Evolutionary conservation across 2,888 invertebrate genomes (phyloP).

Genomic region (Venusia cambrica): DNA sequence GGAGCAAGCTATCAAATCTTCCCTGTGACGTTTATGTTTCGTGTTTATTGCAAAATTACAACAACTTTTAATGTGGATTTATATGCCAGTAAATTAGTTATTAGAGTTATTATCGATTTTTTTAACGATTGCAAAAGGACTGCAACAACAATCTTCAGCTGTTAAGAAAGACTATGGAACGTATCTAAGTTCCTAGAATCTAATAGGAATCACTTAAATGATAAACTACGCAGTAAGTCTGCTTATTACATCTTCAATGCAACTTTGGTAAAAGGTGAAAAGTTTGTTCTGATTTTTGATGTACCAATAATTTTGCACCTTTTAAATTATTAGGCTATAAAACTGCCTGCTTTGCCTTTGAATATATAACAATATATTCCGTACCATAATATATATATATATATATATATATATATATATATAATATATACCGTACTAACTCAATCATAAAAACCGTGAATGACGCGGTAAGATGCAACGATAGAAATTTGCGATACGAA

Average conservation of each 20-base stretch:
- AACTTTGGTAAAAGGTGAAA: conserved; percentile 13
- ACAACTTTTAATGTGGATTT: conserved; percentile 8
- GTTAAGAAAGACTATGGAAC: too few relatives aligned
- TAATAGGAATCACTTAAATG: conserved; percentile 13
- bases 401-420: too few relatives aligned
- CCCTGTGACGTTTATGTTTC: too few relatives aligned
- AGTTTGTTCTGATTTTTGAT: too few relatives aligned
- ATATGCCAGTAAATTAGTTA: neutral
- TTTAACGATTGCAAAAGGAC: neutral
- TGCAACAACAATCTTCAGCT: too few relatives aligned
- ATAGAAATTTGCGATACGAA: conserved; percentile 17
- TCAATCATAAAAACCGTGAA: conserved; percentile 17
- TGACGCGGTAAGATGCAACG: conserved; percentile 14
- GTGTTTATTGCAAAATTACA: too few relatives aligned
- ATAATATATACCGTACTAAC: too few relatives aligned
- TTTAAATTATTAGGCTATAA: conserved; percentile 15
- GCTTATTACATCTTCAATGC: conserved; percentile 14
- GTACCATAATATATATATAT: too few relatives aligned
- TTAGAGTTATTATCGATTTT: neutral
- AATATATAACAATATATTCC: too few relatives aligned
- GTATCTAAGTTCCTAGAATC: too few relatives aligned
- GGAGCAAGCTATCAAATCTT: too few relatives aligned
- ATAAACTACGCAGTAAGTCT: conserved; percentile 5
- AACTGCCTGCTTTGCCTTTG: conserved; percentile 12
- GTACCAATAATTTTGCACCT: conserved; percentile 9